These are phyloP conservation scores for Tanypteryx hageni DNA, from an alignment of 2,888 invertebrate genomes.

Conservation along the genomic window DNA sequence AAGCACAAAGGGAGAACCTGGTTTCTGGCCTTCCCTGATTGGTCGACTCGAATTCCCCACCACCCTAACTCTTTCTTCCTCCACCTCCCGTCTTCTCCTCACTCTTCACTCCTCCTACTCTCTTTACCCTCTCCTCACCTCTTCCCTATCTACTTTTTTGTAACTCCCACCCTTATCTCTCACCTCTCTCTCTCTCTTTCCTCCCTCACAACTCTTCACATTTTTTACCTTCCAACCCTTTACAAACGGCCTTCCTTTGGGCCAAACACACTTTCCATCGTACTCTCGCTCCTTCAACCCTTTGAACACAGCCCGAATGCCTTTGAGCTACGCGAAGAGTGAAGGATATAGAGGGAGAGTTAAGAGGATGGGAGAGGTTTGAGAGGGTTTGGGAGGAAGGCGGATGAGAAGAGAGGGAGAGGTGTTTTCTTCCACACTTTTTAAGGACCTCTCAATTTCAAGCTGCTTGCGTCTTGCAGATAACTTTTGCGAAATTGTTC, in stretches of 20 bases:
- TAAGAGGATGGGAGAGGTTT: too few relatives aligned
- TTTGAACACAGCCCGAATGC: constrained; percentile 28
- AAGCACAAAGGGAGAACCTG: constrained; percentile 7
- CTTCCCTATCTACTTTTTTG: too few relatives aligned
- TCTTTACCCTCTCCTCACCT: too few relatives aligned
- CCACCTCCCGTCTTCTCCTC: background rate
- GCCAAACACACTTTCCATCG: constrained; percentile 3
- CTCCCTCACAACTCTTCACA: background rate
- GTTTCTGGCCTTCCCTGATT: background rate
- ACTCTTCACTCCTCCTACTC: background rate
- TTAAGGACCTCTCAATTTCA: constrained; percentile 32
- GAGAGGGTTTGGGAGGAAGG: background rate
- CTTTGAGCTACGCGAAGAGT: background rate
- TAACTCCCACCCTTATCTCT: background rate
- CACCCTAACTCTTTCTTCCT: background rate
- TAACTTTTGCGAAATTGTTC: background rate
- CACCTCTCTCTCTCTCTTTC: background rate
- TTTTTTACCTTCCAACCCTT: constrained; percentile 27
- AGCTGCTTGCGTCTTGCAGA: background rate
- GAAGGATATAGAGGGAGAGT: background rate
- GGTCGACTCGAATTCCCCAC: background rate
- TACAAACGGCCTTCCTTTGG: constrained; percentile 17
- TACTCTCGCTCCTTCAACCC: constrained; percentile 1
- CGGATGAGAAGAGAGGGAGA: background rate
- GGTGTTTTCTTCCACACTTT: background rate